Percentiles rank a stretch among this genome's conserved stretches.
Evolutionary conservation across 2,113 vertebrate genomes (phyloP).

Genomic region (Alaudala cheleensis): DNA sequence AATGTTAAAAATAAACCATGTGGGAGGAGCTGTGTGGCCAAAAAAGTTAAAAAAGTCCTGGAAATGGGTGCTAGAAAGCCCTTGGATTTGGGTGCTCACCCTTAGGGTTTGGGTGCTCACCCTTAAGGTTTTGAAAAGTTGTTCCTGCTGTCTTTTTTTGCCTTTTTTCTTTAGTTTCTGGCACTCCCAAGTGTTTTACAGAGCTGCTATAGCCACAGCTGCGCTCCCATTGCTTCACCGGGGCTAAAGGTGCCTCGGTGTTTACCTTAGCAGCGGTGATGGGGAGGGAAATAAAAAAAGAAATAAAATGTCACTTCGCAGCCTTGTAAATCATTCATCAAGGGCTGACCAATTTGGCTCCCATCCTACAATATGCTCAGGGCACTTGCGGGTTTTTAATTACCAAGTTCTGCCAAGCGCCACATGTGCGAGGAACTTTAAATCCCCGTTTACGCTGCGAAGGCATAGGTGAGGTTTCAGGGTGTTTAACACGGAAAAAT

Average conservation of each 20-base stretch:
- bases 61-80: background rate
- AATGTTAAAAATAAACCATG: background rate
- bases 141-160: background rate
- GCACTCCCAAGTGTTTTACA: background rate
- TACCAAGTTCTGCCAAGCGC: conserved; percentile 64
- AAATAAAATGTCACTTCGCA: conserved; percentile 64
- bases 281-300: conserved; percentile 36
- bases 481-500: conserved; percentile 49
- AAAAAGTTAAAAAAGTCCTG: background rate
- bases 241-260: conserved; percentile 35
- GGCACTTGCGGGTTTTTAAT: conserved; percentile 68
- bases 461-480: conserved; percentile 32
- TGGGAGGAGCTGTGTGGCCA: background rate
- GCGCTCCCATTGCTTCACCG: rapidly evolving
- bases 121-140: background rate
- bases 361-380: conserved; percentile 65
- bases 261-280: conserved; percentile 17
- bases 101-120: background rate
- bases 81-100: rapidly evolving
- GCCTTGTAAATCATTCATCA: conserved; percentile 71
- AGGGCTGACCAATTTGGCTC: conserved; percentile 63
- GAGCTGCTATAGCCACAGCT: background rate
- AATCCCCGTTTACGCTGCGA: background rate
- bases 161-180: background rate
- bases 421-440: conserved; percentile 62